Evolutionary conservation across 2,113 vertebrate genomes (phyloP).

Genomic region (Petroica traversi): DNA sequence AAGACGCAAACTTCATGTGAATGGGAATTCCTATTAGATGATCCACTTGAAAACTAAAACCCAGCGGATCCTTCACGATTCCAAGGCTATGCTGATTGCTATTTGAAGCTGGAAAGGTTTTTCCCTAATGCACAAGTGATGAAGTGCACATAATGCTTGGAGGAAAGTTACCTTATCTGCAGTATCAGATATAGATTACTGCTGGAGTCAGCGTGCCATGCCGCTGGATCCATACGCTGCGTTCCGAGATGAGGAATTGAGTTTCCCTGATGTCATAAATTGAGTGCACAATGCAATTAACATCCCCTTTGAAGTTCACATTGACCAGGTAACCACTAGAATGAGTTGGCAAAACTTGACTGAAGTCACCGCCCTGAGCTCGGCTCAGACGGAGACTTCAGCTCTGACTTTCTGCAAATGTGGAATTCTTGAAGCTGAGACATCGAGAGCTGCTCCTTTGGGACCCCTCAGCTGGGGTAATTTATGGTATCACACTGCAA

Average conservation of each 20-base stretch:
- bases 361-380: not conserved
- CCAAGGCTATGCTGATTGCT: slow-evolving; percentile 49
- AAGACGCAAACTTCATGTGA: not conserved
- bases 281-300: slow-evolving; percentile 29
- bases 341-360: slow-evolving; percentile 1
- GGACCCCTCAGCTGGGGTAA: not conserved
- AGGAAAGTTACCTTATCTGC: slow-evolving; percentile 66
- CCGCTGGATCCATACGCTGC: not conserved
- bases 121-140: slow-evolving; percentile 61
- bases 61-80: not conserved
- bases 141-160: slow-evolving; percentile 1
- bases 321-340: not conserved
- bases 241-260: slow-evolving; percentile 8
- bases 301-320: slow-evolving; percentile 36
- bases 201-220: slow-evolving; percentile 38
- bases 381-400: not conserved
- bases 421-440: not conserved
- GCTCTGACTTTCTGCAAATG: not conserved
- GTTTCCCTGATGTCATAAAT: slow-evolving; percentile 56
- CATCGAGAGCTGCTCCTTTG: not conserved
- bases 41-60: not conserved
- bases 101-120: slow-evolving; percentile 48
- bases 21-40: not conserved
- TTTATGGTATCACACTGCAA: not conserved
- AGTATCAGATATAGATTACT: slow-evolving; percentile 65